Conservation (phyloP, 2,888 invertebrate genomes). For the Digitonthophagus gazella region DNA sequence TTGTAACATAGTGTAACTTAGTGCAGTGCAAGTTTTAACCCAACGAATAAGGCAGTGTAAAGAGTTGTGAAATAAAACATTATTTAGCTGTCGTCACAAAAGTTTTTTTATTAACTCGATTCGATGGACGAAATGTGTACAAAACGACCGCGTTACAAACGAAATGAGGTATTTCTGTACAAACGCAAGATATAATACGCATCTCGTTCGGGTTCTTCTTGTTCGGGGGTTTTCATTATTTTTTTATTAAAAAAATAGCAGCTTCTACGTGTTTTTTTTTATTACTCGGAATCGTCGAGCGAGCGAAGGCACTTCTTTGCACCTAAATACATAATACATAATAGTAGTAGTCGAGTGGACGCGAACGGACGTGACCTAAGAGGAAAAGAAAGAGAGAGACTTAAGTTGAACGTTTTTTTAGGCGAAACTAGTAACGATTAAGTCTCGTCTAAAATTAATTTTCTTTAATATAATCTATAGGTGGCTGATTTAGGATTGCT, state of each 20-base stretch:
- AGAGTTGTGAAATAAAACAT: background rate
- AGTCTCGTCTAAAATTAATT: too few species aligned
- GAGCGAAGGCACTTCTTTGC: constrained; percentile 25
- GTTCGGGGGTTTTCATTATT: background rate
- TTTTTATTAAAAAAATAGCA: constrained; percentile 26
- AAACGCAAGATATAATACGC: constrained; percentile 22
- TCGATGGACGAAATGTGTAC: background rate
- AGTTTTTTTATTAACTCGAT: background rate
- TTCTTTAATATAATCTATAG: background rate
- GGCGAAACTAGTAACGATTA: too few species aligned
- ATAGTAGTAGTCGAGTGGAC: background rate
- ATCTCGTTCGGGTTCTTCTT: constrained; percentile 7
- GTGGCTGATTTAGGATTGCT: background rate
- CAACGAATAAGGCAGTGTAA: too few species aligned
- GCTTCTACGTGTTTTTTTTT: constrained; percentile 22
- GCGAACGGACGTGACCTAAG: background rate
- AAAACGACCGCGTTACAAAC: constrained; percentile 7
- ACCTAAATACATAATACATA: constrained; percentile 16
- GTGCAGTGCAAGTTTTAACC: too few species aligned
- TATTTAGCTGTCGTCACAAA: background rate
- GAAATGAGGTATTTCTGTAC: constrained; percentile 26
- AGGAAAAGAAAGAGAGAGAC: too few species aligned
- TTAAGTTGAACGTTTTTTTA: too few species aligned
- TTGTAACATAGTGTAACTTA: too few species aligned
- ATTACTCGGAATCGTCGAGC: constrained; percentile 1